Base-by-base conservation (phyloP, 2,113 vertebrate genomes). In the Grantiella picta region DNA sequence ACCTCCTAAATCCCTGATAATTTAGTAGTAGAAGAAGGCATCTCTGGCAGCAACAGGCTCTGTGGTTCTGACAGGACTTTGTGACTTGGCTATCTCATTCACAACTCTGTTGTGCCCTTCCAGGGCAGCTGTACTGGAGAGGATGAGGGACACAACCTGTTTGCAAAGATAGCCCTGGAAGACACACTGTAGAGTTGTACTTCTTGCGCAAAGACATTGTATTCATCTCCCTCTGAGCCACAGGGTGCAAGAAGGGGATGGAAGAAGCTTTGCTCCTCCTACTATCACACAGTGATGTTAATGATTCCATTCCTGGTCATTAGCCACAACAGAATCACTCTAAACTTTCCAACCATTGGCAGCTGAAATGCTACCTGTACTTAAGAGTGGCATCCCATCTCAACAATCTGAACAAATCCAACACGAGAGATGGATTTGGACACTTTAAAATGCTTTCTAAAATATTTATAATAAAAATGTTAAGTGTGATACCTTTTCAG, bases 381-480 rank as follows among this genome's bases (percentile, higher is more conserved):
- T 56, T 19, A 28, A 57, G 59, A 93, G 35, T 68, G 40, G 88
- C 76, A 81, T 52, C 24, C 1, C 45, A 63, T 65, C 59, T 89
- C 85, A 92, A 31, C 53, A 91, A 71, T 52, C 20, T 0, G 1
- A 94, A 82, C 72, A 96, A 95, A 95, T 81, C 70, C 57, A 92
- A 89, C 12, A 92, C 0, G 38, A 97, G 65, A 77, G 40, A 44
- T 40, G 76, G 82, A 92, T 77, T 59, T 94, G 71, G 75, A 78
- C 64, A 93, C 89, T 88, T 87, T 90, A 75, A 95, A 93, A 96
- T 38, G 47, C 40, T 73, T 57, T 49, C 77, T 95, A 86, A 92
- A 96, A 86, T 90, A 97, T 96, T 95, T 89, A 96, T 87, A 92
- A 57, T 28, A 82, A 94, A 96, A 94, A 87, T 75, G 59, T 70